Percentiles rank a stretch among this genome's conserved stretches.
phyloP scores from a whole-genome alignment of 1,140 invertebrate genomes.

The Megathymus violae region DNA sequence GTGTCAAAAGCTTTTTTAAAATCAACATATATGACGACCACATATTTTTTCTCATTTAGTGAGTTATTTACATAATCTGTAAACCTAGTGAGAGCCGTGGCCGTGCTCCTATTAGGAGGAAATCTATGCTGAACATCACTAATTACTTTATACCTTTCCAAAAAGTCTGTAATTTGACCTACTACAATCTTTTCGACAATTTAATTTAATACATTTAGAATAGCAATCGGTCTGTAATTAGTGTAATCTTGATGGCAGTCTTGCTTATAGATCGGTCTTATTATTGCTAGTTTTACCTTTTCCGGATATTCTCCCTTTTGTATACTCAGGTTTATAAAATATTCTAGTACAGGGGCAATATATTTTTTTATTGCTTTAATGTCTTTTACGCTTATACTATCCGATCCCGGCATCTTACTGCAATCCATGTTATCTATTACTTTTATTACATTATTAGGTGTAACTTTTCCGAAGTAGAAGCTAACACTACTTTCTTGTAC shows the following conservation, averaged over 20 bases:
- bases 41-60: constrained; percentile 18
- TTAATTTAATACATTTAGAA: constrained; percentile 29
- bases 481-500: constrained; percentile 17
- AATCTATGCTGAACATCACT: constrained; percentile 2
- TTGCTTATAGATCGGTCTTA: constrained; percentile 31
- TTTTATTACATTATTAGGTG: constrained; percentile 16
- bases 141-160: constrained; percentile 22
- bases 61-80: constrained; percentile 22
- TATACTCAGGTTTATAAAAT: constrained; percentile 39
- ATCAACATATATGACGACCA: constrained; percentile 36
- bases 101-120: constrained; percentile 17
- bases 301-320: constrained; percentile 29
- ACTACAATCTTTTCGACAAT: constrained; percentile 29
- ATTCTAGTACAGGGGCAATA: constrained; percentile 31
- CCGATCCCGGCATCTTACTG: constrained; percentile 32
- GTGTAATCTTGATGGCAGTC: constrained; percentile 12
- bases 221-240: constrained; percentile 34
- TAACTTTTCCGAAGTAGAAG: constrained; percentile 32
- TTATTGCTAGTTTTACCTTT: constrained; percentile 36
- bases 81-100: constrained; percentile 17
- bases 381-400: constrained; percentile 31
- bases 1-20: constrained; percentile 43
- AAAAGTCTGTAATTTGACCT: constrained; percentile 20
- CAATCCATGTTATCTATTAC: constrained; percentile 20
- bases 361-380: constrained; percentile 25